A percentile compares a stretch with the other conserved stretches of the same genome.
phyloP scores from a whole-genome alignment of 2,113 vertebrate genomes.

The Reinhardtius hippoglossoides region DNA sequence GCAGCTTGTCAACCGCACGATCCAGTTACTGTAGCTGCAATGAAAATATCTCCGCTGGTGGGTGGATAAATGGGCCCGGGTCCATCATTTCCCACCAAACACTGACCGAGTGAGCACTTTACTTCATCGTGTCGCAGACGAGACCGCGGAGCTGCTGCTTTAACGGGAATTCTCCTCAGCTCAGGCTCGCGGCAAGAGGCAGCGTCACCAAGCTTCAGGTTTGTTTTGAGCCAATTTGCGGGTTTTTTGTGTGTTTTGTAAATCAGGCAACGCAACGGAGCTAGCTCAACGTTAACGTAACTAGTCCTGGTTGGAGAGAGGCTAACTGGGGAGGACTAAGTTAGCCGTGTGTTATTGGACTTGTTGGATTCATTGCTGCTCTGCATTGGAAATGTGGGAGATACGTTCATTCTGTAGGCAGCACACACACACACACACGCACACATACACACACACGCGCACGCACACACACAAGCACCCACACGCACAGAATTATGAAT shows the following conservation, averaged over 20 bases:
- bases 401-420: slow-evolving; percentile 49
- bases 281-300: not conserved
- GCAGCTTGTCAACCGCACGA: slow-evolving; percentile 77
- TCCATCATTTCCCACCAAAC: slow-evolving; percentile 39
- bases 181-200: not conserved
- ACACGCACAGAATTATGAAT: slow-evolving; percentile 4
- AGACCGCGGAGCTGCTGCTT: not conserved
- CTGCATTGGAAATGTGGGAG: slow-evolving; percentile 54
- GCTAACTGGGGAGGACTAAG: not conserved
- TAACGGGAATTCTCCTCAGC: not conserved
- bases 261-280: slow-evolving; percentile 16
- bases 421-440: slow-evolving; percentile 25
- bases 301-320: not conserved
- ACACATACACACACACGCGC: not conserved
- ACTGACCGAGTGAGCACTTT: slow-evolving; percentile 67
- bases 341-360: slow-evolving; percentile 35
- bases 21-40: slow-evolving; percentile 79
- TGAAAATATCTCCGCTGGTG: slow-evolving; percentile 74
- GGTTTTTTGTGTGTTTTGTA: slow-evolving; percentile 30
- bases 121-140: not conserved
- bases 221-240: slow-evolving; percentile 52
- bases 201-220: slow-evolving; percentile 25
- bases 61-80: slow-evolving; percentile 65
- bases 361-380: slow-evolving; percentile 62
- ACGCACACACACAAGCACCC: not conserved